Percentiles rank a stretch among this genome's conserved stretches.
phyloP scores from a whole-genome alignment of 2,797 vertebrate species.

The Chiloscyllium punctatum region DNA sequence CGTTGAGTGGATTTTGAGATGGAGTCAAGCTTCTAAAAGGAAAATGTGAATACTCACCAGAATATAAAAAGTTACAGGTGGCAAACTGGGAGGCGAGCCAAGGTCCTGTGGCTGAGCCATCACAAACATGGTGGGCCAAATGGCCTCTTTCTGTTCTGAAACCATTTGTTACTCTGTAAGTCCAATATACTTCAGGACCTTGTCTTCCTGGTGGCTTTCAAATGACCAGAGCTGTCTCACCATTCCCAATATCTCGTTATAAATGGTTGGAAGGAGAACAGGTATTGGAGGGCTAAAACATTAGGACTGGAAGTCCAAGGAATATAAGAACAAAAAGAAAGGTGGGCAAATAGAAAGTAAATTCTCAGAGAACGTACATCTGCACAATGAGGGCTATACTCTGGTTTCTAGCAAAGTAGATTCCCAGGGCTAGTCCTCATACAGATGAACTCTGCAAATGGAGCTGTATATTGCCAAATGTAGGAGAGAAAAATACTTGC shows the following conservation, averaged over 20 bases:
- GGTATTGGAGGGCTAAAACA: not conserved
- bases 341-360: not conserved
- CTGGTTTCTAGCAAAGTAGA: not conserved
- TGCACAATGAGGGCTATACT: not conserved
- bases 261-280: not conserved
- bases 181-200: not conserved
- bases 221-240: not conserved
- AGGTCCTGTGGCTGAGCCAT: not conserved
- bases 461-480: not conserved
- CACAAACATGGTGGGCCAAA: too few species aligned
- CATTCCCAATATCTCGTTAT: not conserved
- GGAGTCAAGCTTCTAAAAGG: not conserved
- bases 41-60: not conserved
- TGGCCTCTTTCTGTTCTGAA: too few species aligned
- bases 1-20: not conserved
- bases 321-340: not conserved
- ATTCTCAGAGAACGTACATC: not conserved
- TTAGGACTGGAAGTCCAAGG: not conserved
- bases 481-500: not conserved
- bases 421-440: not conserved
- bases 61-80: not conserved
- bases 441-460: not conserved
- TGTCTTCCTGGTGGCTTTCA: not conserved
- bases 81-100: too few species aligned
- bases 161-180: not conserved